phyloP scores from a whole-genome alignment of 2,113 vertebrate genomes.

The Mola mola region DNA sequence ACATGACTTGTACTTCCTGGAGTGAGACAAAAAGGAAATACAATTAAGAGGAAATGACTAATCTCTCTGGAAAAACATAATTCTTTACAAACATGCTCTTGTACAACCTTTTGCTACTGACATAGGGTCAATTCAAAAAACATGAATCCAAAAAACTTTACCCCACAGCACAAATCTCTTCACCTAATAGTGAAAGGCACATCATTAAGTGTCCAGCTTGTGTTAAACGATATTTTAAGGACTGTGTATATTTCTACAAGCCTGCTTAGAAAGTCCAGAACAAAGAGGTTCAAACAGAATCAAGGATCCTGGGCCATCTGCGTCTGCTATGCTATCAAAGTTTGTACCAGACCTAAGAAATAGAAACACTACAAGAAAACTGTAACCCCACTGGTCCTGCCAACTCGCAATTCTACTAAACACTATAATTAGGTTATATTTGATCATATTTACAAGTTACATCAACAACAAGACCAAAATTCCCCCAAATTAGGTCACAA shows the following conservation, averaged over 20 bases:
- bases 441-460: too few species aligned
- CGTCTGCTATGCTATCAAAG: neutral
- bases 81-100: neutral
- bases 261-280: slow-evolving; percentile 26
- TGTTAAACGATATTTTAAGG: neutral
- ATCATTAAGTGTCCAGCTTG: slow-evolving; percentile 1
- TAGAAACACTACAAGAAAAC: neutral
- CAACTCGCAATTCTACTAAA: neutral
- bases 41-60: slow-evolving; percentile 7
- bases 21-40: slow-evolving; percentile 41
- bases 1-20: slow-evolving; percentile 48
- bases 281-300: slow-evolving; percentile 35
- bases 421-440: neutral
- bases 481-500: slow-evolving; percentile 7
- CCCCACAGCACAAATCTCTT: neutral
- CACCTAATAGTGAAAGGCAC: neutral
- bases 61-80: slow-evolving; percentile 1
- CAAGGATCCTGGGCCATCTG: neutral
- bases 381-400: neutral
- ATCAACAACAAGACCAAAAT: too few species aligned
- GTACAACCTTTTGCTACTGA: neutral
- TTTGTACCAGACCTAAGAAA: neutral
- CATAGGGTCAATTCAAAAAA: neutral
- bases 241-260: slow-evolving; percentile 13
- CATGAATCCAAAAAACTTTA: neutral